phyloP scores from a whole-genome alignment of 2,888 invertebrate genomes.

The Pelosia muscerda region DNA sequence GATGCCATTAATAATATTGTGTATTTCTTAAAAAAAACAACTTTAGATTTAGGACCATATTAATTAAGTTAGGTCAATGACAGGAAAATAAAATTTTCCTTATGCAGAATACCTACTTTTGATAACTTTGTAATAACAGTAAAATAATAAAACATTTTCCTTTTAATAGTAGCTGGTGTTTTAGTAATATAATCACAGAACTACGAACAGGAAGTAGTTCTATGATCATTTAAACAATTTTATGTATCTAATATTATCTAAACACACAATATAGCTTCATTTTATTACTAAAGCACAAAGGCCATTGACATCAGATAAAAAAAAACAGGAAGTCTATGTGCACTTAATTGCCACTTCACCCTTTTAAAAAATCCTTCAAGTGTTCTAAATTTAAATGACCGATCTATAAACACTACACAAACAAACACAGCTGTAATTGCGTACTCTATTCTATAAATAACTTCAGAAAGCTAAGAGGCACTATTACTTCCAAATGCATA shows the following conservation, averaged over 20 bases:
- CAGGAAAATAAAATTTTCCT: conserved; percentile 3
- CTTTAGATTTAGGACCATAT: background rate
- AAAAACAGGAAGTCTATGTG: conserved; percentile 30
- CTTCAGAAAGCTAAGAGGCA: conserved; percentile 62
- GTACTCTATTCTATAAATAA: conserved; percentile 78
- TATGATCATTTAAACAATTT: background rate
- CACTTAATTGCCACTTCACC: conserved; percentile 36
- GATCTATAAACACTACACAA: conserved; percentile 62
- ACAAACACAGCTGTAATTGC: conserved; percentile 65
- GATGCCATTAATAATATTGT: background rate
- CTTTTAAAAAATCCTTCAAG: conserved; percentile 28
- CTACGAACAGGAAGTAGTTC: background rate
- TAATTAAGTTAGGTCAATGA: background rate
- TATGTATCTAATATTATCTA: background rate
- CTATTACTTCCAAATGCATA: conserved; percentile 48
- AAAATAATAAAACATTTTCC: background rate
- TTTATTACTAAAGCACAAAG: conserved; percentile 10
- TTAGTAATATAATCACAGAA: background rate
- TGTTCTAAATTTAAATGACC: conserved; percentile 50
- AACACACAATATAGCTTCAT: background rate
- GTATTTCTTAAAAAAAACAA: background rate
- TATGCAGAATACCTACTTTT: conserved; percentile 6
- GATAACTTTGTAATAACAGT: background rate
- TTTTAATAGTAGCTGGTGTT: background rate
- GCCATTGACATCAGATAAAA: background rate